Evolutionary conservation across 2,888 invertebrate species (phyloP).

Genomic region (Agrochola litura): DNA sequence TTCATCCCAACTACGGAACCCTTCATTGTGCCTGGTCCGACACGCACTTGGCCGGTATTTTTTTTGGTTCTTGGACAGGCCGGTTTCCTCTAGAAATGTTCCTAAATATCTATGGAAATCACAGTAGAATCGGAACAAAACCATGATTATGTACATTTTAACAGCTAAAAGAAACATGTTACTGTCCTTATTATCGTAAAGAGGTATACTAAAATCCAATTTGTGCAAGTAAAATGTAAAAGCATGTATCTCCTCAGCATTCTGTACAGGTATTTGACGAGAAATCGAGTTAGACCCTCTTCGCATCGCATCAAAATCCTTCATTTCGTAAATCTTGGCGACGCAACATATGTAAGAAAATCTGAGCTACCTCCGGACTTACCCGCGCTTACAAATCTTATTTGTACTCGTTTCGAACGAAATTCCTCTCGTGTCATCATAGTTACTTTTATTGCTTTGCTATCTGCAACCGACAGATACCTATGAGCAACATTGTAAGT

Average conservation of each 20-base stretch:
- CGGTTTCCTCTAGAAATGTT: not conserved
- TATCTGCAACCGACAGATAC: slow-evolving; percentile 55
- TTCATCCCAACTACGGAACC: too few relatives aligned
- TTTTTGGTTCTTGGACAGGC: too few relatives aligned
- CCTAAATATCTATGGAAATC: not conserved
- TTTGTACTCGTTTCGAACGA: slow-evolving; percentile 79
- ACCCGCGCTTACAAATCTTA: slow-evolving; percentile 82
- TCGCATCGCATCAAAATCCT: slow-evolving; percentile 64
- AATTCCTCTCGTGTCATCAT: slow-evolving; percentile 79
- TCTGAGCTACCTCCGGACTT: slow-evolving; percentile 66
- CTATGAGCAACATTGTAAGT: slow-evolving; percentile 25
- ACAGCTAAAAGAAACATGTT: slow-evolving; percentile 11
- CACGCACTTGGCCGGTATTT: too few relatives aligned
- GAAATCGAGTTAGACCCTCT: slow-evolving; percentile 66
- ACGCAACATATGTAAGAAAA: slow-evolving; percentile 66
- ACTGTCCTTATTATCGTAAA: slow-evolving; percentile 10
- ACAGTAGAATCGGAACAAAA: not conserved
- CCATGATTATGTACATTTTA: not conserved
- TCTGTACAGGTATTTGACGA: slow-evolving; percentile 50
- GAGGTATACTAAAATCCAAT: slow-evolving; percentile 32
- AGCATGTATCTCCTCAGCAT: slow-evolving; percentile 52
- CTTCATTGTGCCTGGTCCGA: too few relatives aligned
- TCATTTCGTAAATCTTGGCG: slow-evolving; percentile 71
- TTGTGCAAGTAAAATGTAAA: slow-evolving; percentile 45
- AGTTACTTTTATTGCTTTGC: slow-evolving; percentile 80